A percentile compares a stretch with the other conserved stretches of the same genome.
phyloP scores from a whole-genome alignment of 2,113 vertebrate genomes.

The Lichenostomus cassidix region DNA sequence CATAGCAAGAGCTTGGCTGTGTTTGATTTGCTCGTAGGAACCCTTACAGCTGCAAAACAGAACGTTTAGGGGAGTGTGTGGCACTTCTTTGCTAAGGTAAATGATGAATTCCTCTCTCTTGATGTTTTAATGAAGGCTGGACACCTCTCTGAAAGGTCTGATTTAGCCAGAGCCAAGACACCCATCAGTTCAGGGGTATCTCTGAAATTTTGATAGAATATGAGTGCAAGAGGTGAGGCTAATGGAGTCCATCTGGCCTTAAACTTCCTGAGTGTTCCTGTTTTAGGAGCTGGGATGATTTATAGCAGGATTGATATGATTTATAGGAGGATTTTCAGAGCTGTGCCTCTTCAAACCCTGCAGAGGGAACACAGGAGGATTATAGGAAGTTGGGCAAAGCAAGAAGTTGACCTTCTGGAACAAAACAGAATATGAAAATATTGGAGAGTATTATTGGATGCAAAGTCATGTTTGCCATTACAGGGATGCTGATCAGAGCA shows the following conservation, averaged over 20 bases:
- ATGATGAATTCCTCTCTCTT: neutral
- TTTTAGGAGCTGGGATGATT: neutral
- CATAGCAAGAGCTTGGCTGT: neutral
- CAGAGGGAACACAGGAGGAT: neutral
- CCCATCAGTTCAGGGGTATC: neutral
- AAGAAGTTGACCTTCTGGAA: neutral
- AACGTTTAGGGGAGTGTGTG: neutral
- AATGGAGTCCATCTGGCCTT: conserved; percentile 21
- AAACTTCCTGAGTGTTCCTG: neutral
- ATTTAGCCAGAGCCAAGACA: neutral
- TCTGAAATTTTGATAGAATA: neutral
- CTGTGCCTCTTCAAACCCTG: neutral
- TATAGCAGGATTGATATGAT: neutral
- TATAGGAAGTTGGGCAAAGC: neutral
- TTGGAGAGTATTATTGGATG: neutral
- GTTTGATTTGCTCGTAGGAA: neutral
- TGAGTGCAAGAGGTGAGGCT: neutral
- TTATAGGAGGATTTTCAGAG: neutral
- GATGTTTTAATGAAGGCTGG: neutral
- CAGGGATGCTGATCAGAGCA: neutral
- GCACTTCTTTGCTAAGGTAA: neutral
- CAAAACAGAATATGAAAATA: neutral
- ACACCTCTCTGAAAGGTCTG: neutral
- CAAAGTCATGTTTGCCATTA: conserved; percentile 19
- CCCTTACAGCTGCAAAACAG: neutral